Conservation (phyloP, 1,140 invertebrate species). For the Protaetia brevitarsis region DNA sequence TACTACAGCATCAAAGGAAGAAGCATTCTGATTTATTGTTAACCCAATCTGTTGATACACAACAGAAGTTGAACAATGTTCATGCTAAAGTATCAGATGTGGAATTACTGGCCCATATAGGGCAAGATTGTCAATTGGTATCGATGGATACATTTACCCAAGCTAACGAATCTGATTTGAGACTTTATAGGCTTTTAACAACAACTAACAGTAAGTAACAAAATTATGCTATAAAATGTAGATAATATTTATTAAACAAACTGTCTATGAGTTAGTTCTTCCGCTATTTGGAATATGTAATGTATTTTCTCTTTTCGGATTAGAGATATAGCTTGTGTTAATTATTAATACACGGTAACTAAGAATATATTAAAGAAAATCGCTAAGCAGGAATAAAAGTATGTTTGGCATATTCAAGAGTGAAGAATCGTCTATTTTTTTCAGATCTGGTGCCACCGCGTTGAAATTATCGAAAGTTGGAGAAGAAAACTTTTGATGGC, state of each 20-base stretch:
- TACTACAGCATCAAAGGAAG: conserved; percentile 77
- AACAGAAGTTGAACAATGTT: conserved; percentile 2
- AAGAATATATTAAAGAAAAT: too few relatives aligned
- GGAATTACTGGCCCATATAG: conserved; percentile 30
- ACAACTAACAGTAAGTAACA: conserved; percentile 39
- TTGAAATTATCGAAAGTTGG: conserved; percentile 34
- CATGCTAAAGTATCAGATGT: conserved; percentile 27
- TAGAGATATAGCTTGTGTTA: too few relatives aligned
- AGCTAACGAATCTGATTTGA: conserved; percentile 31
- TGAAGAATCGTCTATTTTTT: too few relatives aligned
- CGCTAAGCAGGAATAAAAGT: too few relatives aligned
- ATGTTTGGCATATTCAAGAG: too few relatives aligned
- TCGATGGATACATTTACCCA: conserved; percentile 34
- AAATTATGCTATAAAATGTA: too few relatives aligned
- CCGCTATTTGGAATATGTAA: too few relatives aligned
- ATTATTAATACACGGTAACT: too few relatives aligned
- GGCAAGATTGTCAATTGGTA: conserved; percentile 38
- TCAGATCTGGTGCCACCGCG: conserved; percentile 39
- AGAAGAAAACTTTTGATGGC: not conserved
- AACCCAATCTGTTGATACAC: not conserved
- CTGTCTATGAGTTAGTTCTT: too few relatives aligned
- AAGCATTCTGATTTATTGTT: conserved; percentile 59
- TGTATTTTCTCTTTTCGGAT: too few relatives aligned
- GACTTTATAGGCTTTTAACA: conserved; percentile 40
- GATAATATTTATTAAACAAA: too few relatives aligned